Evolutionary conservation across 1,140 invertebrate genomes (phyloP), one percentile per base, ranked within the genome.

Genomic region (Elymnias hypermnestra): DNA sequence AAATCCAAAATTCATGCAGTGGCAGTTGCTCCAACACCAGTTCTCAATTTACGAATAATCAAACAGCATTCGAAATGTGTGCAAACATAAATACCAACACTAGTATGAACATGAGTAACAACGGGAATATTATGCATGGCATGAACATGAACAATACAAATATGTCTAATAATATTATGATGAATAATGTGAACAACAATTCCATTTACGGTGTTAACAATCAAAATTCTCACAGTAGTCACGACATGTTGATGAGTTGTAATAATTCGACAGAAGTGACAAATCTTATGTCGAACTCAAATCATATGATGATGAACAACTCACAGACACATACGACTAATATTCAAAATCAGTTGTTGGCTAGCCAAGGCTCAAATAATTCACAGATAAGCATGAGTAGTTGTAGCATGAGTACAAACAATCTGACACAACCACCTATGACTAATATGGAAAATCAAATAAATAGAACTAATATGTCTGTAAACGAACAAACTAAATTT

Each of bases 261-360:
- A 76, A 72, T 29, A 81, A 68, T 38, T 40, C 72, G 4, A 47
- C 72, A n/a, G 77, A 85, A 54, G 63, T 76, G 1, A 69, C 66
- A 21, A 81, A 73, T 38, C 53, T 82, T 2, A 73, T 83, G 53
- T 43, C 73, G 1, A 53, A 55, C 40, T 49, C 65, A 9, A 81
- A 75, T 63, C 75, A 83, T 31, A 81, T 83, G 74, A 77, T 85
- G 66, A 72, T 83, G 40, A 83, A 71, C 46, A 82, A 65, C 53
- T 49, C 75, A n/a, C 67, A 78, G 47, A 9, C 67, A 10, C 75
- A 76, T 46, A 25, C 51, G 13, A 71, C 61, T 41, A 61, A 53
- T 31, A 73, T 64, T 42, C 73, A 72, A 59, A 82, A 70, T 41
- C 74, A 74, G 47, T 69, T 77, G 15, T 38, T 81, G 19, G 62